Conservation (phyloP, 2,113 vertebrate species). For the Rhabdornis inornatus region DNA sequence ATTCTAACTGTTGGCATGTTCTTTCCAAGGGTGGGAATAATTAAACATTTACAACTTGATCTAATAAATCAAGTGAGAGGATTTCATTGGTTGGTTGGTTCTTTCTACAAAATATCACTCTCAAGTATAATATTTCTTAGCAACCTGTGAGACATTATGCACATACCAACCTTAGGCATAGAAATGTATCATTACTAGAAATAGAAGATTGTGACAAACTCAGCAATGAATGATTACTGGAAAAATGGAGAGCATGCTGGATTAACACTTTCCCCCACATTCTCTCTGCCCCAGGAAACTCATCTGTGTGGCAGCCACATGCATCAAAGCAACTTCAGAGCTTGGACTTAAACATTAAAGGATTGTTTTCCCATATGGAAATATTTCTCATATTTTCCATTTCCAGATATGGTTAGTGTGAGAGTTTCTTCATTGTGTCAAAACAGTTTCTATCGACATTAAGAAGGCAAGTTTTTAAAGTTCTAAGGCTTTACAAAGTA, state of each 20-base stretch:
- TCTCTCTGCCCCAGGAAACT: background rate
- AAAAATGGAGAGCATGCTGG: background rate
- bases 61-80: background rate
- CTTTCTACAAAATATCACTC: background rate
- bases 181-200: background rate
- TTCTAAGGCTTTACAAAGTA: background rate
- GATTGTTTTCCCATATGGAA: background rate
- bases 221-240: background rate
- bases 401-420: background rate
- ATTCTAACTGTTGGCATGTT: background rate
- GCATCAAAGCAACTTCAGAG: background rate
- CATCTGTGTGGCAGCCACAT: background rate
- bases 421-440: background rate
- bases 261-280: background rate
- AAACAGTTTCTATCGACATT: background rate
- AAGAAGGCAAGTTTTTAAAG: background rate
- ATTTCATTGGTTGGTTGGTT: background rate
- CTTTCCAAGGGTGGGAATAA: rapidly evolving
- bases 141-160: background rate
- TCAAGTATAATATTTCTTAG: background rate
- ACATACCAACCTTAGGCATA: background rate
- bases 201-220: background rate
- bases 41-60: background rate
- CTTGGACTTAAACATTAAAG: background rate
- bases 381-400: background rate